Evolutionary conservation across 2,797 vertebrate genomes (phyloP).

Genomic region (Triplophysa bombifrons): DNA sequence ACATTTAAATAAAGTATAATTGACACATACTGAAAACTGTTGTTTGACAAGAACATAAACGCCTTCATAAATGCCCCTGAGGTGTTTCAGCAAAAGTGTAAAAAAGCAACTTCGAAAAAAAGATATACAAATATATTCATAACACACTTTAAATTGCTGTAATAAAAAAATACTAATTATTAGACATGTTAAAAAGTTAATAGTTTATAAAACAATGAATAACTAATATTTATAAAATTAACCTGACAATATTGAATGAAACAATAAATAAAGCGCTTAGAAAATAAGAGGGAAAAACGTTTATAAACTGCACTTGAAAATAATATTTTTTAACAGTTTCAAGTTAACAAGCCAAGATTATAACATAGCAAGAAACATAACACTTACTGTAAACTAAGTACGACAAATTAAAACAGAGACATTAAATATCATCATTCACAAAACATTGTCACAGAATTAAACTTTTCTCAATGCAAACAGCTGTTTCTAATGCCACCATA

Average conservation of each 20-base stretch:
- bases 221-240: neutral
- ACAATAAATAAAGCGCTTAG: too few relatives aligned
- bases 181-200: too few relatives aligned
- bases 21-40: conserved; percentile 6
- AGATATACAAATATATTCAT: too few relatives aligned
- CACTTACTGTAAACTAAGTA: neutral
- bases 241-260: neutral
- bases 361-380: neutral
- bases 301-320: neutral
- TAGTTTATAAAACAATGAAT: neutral
- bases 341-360: neutral
- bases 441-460: neutral
- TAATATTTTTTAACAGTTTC: neutral
- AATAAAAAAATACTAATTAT: neutral
- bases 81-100: neutral
- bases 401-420: neutral
- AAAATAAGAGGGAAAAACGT: too few relatives aligned
- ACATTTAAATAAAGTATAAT: conserved; percentile 8
- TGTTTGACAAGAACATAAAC: conserved; percentile 13
- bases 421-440: neutral
- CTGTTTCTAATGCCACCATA: neutral
- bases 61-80: conserved; percentile 10
- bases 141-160: too few relatives aligned
- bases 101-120: neutral
- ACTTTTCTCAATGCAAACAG: neutral